Evolutionary conservation across 2,113 vertebrate genomes (phyloP).

Genomic region (Etia nguti): DNA sequence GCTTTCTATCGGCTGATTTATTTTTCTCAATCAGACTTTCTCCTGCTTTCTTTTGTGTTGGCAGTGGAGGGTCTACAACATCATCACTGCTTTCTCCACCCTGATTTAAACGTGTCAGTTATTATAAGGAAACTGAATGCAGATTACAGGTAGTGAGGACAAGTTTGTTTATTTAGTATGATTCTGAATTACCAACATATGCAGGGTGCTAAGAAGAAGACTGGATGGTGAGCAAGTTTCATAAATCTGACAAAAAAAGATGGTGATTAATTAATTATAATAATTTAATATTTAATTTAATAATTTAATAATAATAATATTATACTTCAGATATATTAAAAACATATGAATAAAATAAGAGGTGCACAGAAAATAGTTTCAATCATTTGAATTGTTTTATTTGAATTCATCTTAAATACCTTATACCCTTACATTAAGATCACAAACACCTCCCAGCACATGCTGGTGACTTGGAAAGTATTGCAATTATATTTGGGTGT

Average conservation of each 20-base stretch:
- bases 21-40: background rate
- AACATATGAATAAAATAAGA: background rate
- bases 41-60: background rate
- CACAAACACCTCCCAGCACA: background rate
- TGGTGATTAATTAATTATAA: background rate
- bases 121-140: background rate
- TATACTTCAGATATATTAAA: background rate
- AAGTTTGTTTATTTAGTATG: background rate
- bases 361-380: background rate
- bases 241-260: background rate
- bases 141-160: background rate
- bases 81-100: background rate
- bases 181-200: background rate
- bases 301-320: too few species aligned
- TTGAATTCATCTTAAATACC: background rate
- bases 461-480: background rate
- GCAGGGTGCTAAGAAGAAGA: background rate
- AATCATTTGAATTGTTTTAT: background rate
- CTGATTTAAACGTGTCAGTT: background rate
- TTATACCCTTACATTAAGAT: background rate
- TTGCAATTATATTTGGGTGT: background rate
- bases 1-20: background rate
- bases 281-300: too few species aligned
- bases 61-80: background rate
- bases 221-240: background rate